Evolutionary conservation across 2,797 vertebrate genomes (phyloP).

Genomic region (Poecilia picta): DNA sequence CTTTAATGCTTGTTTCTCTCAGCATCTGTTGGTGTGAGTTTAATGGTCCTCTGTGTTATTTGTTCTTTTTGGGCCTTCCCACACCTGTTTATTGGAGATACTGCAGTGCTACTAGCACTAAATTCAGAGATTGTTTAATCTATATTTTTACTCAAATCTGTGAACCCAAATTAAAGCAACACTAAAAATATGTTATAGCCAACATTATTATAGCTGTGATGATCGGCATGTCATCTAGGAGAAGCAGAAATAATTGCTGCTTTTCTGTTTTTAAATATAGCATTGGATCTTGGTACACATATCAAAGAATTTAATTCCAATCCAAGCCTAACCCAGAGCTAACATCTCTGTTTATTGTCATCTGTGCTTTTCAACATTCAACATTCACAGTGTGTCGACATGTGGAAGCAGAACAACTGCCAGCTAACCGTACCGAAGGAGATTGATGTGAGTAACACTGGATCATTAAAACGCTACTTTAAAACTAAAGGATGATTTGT

Average conservation of each 20-base stretch:
- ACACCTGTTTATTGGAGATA: not conserved
- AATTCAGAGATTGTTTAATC: not conserved
- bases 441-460: conserved; percentile 90
- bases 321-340: not conserved
- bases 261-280: not conserved
- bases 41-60: not conserved
- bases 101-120: not conserved
- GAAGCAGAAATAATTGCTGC: not conserved
- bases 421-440: conserved; percentile 91
- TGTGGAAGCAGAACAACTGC: conserved; percentile 95
- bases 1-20: not conserved
- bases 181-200: not conserved
- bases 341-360: conserved; percentile 9
- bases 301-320: not conserved
- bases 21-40: not conserved
- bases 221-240: not conserved
- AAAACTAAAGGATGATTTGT: conserved; percentile 12
- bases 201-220: not conserved
- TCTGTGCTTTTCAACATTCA: conserved; percentile 21
- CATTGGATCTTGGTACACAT: not conserved
- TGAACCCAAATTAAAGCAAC: not conserved
- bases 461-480: conserved; percentile 23
- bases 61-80: not conserved
- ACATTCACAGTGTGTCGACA: conserved; percentile 90
- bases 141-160: not conserved